These are phyloP conservation scores for Tigriopus japonicus DNA, from an alignment of 1,140 invertebrate genomes.

Conservation along the genomic window DNA sequence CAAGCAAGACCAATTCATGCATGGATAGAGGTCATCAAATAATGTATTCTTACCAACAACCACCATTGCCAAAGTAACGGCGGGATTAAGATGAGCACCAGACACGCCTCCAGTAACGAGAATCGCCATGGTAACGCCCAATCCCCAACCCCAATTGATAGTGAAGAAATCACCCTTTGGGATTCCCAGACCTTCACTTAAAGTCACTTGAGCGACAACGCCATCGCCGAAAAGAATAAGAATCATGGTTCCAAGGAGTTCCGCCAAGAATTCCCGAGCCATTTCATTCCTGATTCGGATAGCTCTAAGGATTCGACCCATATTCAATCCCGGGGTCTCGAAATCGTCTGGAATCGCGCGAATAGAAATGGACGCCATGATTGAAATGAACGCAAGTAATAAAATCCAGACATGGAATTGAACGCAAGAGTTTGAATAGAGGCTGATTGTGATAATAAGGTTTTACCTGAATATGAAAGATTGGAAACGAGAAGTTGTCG, in stretches of 20 bases:
- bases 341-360: too few species aligned
- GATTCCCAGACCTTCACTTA: neutral
- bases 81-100: constrained; percentile 37
- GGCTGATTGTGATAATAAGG: too few species aligned
- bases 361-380: too few species aligned
- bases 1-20: too few species aligned
- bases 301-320: too few species aligned
- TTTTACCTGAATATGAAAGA: too few species aligned
- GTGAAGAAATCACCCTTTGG: constrained; percentile 17
- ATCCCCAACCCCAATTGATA: constrained; percentile 24
- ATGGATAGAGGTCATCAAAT: too few species aligned
- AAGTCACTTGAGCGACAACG: neutral
- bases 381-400: too few species aligned
- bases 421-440: too few species aligned
- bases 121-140: constrained; percentile 27
- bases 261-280: constrained; percentile 5
- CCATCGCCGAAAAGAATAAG: constrained; percentile 4
- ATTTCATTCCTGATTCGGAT: constrained; percentile 18
- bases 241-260: constrained; percentile 1
- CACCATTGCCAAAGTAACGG: constrained; percentile 31
- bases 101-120: constrained; percentile 24
- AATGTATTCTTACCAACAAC: neutral
- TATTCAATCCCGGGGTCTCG: too few species aligned
- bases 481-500: too few species aligned
- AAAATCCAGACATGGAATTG: too few species aligned